Conservation (phyloP, 2,888 invertebrate genomes). For the Ectemnius cavifrons region DNA sequence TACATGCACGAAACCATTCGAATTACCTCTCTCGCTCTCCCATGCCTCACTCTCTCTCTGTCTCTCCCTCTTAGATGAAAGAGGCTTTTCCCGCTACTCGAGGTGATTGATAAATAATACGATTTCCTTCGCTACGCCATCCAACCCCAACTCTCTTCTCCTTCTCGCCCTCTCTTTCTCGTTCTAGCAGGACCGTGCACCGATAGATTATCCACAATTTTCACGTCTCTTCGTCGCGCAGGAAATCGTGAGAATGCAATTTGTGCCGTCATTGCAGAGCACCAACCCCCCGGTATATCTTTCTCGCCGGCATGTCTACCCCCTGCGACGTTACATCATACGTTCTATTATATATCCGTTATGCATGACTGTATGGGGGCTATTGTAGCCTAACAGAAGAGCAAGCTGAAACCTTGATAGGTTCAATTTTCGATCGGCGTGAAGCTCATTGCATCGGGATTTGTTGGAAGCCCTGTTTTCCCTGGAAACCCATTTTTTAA, state of each 20-base stretch:
- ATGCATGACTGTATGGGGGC: constrained; percentile 29
- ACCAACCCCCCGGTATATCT: constrained; percentile 26
- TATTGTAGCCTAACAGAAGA: neutral
- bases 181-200: constrained; percentile 9
- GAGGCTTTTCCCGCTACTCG: constrained; percentile 26
- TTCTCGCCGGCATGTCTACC: constrained; percentile 31
- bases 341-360: constrained; percentile 49
- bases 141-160: neutral
- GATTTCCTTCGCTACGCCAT: constrained; percentile 46
- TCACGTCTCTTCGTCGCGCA: constrained; percentile 50
- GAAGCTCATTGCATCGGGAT: neutral
- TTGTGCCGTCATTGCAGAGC: constrained; percentile 29
- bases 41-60: neutral
- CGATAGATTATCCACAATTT: constrained; percentile 49
- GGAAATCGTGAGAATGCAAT: constrained; percentile 57
- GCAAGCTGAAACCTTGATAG: constrained; percentile 19
- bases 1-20: constrained; percentile 61
- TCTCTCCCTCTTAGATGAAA: neutral
- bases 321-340: constrained; percentile 29
- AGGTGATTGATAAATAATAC: constrained; percentile 72
- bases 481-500: neutral
- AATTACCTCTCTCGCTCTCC: constrained; percentile 12
- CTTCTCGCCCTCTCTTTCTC: neutral
- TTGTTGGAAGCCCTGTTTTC: neutral
- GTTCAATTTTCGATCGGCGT: constrained; percentile 39